These are phyloP conservation scores for Craniophora ligustri DNA, from an alignment of 2,888 invertebrate genomes.

Conservation along the genomic window DNA sequence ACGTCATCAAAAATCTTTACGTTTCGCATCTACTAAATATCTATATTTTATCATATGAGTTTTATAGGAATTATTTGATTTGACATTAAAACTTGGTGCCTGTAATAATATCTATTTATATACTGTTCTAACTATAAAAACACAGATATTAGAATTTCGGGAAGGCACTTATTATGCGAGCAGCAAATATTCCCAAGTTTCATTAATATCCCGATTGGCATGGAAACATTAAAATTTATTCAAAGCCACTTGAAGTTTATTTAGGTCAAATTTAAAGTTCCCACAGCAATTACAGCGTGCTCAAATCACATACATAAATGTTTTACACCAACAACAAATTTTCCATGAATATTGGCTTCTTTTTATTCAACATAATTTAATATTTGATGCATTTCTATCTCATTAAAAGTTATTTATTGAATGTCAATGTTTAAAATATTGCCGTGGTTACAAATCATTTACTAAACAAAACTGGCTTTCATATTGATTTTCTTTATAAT, in stretches of 20 bases:
- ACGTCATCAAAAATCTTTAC: too few species aligned
- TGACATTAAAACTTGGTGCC: not conserved
- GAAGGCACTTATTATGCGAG: too few species aligned
- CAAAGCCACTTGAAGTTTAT: slow-evolving; percentile 36
- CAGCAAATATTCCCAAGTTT: slow-evolving; percentile 15
- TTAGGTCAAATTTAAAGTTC: slow-evolving; percentile 41
- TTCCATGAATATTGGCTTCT: slow-evolving; percentile 28
- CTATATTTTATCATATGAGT: too few species aligned
- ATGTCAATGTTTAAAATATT: slow-evolving; percentile 42
- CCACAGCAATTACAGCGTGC: slow-evolving; percentile 41
- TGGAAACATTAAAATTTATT: slow-evolving; percentile 38
- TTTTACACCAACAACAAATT: slow-evolving; percentile 32
- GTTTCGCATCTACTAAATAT: too few species aligned
- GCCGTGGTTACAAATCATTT: slow-evolving; percentile 45
- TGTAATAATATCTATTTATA: too few species aligned
- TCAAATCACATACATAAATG: slow-evolving; percentile 42
- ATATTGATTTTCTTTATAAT: slow-evolving; percentile 58
- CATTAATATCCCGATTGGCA: slow-evolving; percentile 31
- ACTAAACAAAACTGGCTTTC: slow-evolving; percentile 40
- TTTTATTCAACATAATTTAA: slow-evolving; percentile 46
- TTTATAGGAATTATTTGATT: too few species aligned
- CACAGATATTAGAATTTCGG: too few species aligned
- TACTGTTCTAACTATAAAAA: too few species aligned
- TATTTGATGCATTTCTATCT: slow-evolving; percentile 46
- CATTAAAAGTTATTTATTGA: slow-evolving; percentile 38